Base-by-base conservation (phyloP, 2,888 invertebrate species). In the Gibbula magus region DNA sequence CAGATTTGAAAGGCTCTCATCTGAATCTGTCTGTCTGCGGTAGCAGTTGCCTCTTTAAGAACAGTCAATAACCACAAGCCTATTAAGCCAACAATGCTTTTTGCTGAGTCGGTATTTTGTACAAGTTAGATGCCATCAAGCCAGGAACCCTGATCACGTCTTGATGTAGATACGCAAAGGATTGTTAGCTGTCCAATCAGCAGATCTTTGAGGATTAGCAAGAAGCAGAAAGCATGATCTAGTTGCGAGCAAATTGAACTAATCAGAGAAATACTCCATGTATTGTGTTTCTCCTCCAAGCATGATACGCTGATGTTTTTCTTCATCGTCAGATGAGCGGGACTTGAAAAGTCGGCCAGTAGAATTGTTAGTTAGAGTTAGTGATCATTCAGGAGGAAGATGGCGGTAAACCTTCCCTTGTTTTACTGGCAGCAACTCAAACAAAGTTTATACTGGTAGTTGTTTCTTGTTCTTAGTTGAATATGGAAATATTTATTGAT, bases 171-270 rank as follows among this genome's bases (percentile, higher is more conserved):
- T 61, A 61, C 29, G 61, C 29, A 29, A 20, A 20, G 29, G 61
- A 29, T 29, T 10, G 61, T 61, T 25, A 16, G 7, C 25, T 25
- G 25, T 61, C 61, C 61, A 61, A 61, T 61, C 61, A 61, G 29
- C 25, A 5, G 29, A 61, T 61, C 61, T 61, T 25, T 29, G 61
- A 25, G 29, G 29, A 61, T 70, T 18, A 70, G 70, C 70, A 39
- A n/a, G 35, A 70, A 70, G 39, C 32, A 70, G 39, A 32, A 70
- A 70, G 3, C 56, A 56, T 25, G 39, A 39, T 35, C 35, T 35
- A 39, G 70, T 70, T 35, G 35, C 7, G 35, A 70, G 39, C 35
- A 70, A 39, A 70, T 70, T 70, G 70, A 70, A 39, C 70, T 70
- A 70, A 70, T 70, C 35, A 70, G 39, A 29, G 35, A 39, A 70